Percentiles rank a stretch among this genome's conserved stretches.
phyloP scores from a whole-genome alignment of 2,113 vertebrate species.

The Vimba vimba region DNA sequence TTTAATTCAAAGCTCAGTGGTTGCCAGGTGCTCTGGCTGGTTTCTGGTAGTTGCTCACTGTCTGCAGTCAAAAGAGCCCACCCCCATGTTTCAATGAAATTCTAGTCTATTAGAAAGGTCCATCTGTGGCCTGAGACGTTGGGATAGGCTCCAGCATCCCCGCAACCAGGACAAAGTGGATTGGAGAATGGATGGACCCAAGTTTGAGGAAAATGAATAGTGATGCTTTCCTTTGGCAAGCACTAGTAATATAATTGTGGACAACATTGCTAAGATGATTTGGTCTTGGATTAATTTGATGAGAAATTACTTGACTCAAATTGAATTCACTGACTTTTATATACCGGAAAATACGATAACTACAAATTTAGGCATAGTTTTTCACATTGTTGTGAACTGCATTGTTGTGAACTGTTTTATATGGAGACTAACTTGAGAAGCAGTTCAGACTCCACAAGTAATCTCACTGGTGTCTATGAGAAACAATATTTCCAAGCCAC shows the following conservation, averaged over 20 bases:
- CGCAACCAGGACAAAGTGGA: no score
- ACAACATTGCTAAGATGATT: background rate
- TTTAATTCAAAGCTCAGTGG: background rate
- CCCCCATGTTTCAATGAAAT: background rate
- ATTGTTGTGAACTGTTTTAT: background rate
- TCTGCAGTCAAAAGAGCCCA: background rate
- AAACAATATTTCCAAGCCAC: background rate
- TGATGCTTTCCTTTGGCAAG: background rate
- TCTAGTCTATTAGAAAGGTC: no score
- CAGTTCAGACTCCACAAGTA: background rate
- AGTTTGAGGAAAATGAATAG: background rate
- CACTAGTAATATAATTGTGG: background rate
- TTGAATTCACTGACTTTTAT: background rate
- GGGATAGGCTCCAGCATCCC: no score
- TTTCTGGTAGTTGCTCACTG: background rate
- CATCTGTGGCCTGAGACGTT: no score
- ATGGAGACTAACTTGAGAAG: background rate
- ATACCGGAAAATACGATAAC: background rate
- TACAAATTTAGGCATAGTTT: background rate
- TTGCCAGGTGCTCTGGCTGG: background rate
- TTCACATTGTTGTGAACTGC: background rate
- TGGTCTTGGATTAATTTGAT: background rate
- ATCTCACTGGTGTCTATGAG: background rate
- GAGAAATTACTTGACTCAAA: background rate
- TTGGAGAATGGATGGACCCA: no score